phyloP scores from a whole-genome alignment of 2,888 invertebrate species.

The Yponomeuta sedellus region DNA sequence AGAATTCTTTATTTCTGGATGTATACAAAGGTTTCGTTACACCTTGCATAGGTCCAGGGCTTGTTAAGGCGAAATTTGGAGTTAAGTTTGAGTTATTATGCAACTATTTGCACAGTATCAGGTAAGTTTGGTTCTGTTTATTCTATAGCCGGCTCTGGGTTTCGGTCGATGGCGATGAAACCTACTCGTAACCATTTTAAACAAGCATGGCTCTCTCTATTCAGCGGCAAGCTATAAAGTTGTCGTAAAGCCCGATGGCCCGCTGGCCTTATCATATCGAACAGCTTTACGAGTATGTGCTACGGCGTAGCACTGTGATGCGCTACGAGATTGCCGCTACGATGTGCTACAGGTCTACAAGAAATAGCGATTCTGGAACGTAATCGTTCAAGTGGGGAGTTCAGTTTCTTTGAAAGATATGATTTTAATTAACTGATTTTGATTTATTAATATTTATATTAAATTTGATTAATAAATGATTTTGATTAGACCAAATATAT shows the following conservation, averaged over 20 bases:
- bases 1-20: too few relatives aligned
- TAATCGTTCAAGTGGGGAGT: neutral
- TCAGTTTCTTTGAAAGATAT: neutral
- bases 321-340: neutral
- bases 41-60: too few relatives aligned
- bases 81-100: too few relatives aligned
- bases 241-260: neutral
- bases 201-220: neutral
- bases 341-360: neutral
- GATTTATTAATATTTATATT: too few relatives aligned
- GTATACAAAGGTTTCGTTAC: too few relatives aligned
- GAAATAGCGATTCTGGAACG: neutral
- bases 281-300: neutral
- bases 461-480: too few relatives aligned
- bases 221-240: neutral
- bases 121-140: constrained; percentile 12
- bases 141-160: neutral
- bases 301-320: neutral
- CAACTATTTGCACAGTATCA: constrained; percentile 22
- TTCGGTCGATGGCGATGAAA: neutral
- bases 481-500: too few relatives aligned
- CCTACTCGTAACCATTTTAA: neutral
- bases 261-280: neutral
- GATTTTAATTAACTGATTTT: neutral
- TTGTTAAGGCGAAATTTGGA: too few relatives aligned